phyloP scores from a whole-genome alignment of 2,797 vertebrate genomes.

The Neopelma chrysocephalum region DNA sequence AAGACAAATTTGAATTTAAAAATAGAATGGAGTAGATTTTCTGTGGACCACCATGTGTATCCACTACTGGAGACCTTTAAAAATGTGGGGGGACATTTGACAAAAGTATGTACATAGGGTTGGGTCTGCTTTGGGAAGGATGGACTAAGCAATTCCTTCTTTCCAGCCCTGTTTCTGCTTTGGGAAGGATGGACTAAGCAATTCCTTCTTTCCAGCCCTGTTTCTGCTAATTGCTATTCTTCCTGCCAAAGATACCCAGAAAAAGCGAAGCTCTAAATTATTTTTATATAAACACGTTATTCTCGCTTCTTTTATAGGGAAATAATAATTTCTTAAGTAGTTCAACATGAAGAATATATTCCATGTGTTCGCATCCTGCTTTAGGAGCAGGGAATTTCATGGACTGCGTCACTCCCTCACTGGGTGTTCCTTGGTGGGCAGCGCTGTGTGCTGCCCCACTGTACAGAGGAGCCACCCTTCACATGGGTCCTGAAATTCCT shows the following conservation, averaged over 20 bases:
- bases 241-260: background rate
- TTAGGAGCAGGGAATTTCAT: background rate
- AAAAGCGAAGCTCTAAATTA: background rate
- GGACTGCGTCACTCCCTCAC: background rate
- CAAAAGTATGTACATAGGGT: fast-evolving
- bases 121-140: background rate
- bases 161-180: background rate
- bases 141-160: background rate
- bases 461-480: background rate
- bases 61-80: background rate
- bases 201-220: background rate
- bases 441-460: background rate
- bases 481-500: background rate
- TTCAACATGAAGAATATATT: background rate
- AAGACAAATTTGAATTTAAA: background rate
- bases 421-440: background rate
- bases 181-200: background rate
- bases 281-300: background rate
- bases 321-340: background rate
- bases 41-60: background rate
- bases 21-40: background rate
- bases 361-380: background rate
- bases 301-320: background rate
- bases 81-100: background rate
- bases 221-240: background rate